Percentiles rank a stretch among this genome's conserved stretches.
Conservation (phyloP, 2,888 invertebrate species). For the Bugula neritina region DNA sequence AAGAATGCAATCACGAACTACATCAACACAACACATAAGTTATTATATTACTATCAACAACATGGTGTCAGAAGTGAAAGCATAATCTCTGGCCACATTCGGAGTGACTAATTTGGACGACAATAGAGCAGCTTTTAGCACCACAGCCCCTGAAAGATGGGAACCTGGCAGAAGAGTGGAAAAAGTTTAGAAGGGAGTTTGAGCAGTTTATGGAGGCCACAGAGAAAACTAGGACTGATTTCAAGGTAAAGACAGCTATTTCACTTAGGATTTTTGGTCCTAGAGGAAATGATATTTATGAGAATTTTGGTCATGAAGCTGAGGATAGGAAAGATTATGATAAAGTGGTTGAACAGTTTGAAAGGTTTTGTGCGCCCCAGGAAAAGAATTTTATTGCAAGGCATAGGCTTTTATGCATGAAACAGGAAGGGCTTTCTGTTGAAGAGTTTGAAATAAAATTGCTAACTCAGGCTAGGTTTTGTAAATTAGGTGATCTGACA, state of each 20-base stretch:
- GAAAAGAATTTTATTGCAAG: neutral
- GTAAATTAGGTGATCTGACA: neutral
- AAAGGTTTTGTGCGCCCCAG: neutral
- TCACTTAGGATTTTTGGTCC: neutral
- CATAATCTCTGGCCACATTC: no score
- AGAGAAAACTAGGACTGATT: neutral
- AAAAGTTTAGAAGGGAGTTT: constrained; percentile 4
- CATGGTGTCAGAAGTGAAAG: no score
- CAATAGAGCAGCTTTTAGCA: constrained; percentile 1
- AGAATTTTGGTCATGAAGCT: neutral
- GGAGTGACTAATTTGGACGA: no score
- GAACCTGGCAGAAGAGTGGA: constrained; percentile 5
- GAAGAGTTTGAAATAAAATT: constrained; percentile 22
- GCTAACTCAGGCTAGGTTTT: constrained; percentile 16
- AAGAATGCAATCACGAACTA: no score
- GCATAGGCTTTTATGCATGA: neutral
- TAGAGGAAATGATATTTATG: constrained; percentile 14
- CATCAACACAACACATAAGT: no score
- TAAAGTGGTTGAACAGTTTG: neutral
- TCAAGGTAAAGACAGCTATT: neutral
- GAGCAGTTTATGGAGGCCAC: neutral
- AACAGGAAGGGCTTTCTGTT: neutral
- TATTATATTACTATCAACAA: no score
- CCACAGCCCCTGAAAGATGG: constrained; percentile 20
- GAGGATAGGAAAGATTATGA: constrained; percentile 20